Percentiles rank a stretch among this genome's conserved stretches.
phyloP scores from a whole-genome alignment of 2,113 vertebrate genomes.

The Mionectes macconnelli region DNA sequence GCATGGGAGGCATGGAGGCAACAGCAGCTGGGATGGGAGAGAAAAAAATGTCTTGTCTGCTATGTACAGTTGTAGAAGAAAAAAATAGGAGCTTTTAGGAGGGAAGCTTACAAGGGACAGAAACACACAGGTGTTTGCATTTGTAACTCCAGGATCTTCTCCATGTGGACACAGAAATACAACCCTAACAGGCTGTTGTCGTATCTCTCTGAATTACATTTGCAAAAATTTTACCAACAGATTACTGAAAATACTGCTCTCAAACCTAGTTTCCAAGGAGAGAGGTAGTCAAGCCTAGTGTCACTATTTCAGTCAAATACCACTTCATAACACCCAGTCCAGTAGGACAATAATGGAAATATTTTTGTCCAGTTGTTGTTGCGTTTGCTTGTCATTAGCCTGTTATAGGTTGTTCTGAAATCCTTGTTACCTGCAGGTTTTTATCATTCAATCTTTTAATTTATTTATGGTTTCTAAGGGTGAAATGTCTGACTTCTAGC shows the following conservation, averaged over 20 bases:
- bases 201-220: not conserved
- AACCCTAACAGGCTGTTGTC: not conserved
- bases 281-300: not conserved
- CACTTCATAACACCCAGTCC: not conserved
- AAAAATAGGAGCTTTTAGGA: not conserved
- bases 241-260: not conserved
- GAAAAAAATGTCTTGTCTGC: not conserved
- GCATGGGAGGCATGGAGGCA: not conserved
- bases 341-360: not conserved
- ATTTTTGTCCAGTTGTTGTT: not conserved
- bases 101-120: rapidly evolving
- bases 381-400: not conserved
- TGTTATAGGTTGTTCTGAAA: not conserved
- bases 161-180: not conserved
- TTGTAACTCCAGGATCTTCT: not conserved
- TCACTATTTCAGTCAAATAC: not conserved
- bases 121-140: not conserved
- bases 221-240: not conserved
- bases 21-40: not conserved
- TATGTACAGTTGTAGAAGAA: not conserved
- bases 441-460: not conserved
- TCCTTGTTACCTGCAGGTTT: not conserved
- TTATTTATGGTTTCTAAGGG: not conserved
- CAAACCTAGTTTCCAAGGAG: not conserved
- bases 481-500: not conserved